Percentiles rank a stretch among this genome's conserved stretches.
Evolutionary conservation across 2,888 invertebrate species (phyloP).

Genomic region (Orchesellides sinensis): DNA sequence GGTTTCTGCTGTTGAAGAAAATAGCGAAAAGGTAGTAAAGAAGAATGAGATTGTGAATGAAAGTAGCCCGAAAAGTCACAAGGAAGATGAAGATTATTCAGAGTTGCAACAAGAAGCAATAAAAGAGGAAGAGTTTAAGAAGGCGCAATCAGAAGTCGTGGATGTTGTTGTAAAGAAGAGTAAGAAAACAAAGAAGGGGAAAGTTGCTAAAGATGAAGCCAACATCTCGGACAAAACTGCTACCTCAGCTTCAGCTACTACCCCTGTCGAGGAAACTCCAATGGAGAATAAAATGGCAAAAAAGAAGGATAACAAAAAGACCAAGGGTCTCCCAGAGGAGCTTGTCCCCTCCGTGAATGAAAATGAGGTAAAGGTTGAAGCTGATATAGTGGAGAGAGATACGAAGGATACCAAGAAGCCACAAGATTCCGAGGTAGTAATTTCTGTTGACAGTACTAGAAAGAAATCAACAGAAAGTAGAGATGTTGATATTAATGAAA

Average conservation of each 20-base stretch:
- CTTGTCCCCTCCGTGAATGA: too few species aligned
- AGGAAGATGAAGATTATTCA: not conserved
- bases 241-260: too few species aligned
- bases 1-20: not conserved
- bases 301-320: too few species aligned
- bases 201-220: not conserved
- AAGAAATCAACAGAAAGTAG: not conserved
- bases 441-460: too few species aligned
- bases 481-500: not conserved
- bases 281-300: too few species aligned
- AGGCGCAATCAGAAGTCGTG: not conserved
- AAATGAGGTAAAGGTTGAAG: not conserved
- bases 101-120: not conserved
- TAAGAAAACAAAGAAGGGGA: not conserved
- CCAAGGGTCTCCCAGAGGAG: too few species aligned
- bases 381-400: not conserved
- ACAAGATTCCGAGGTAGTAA: not conserved
- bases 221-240: too few species aligned
- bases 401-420: not conserved
- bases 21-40: not conserved
- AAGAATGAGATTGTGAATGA: not conserved
- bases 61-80: not conserved
- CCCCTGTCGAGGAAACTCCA: too few species aligned
- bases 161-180: not conserved
- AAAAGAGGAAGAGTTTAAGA: not conserved